Conservation (phyloP, 2,797 vertebrate genomes). For the Microchirus variegatus region DNA sequence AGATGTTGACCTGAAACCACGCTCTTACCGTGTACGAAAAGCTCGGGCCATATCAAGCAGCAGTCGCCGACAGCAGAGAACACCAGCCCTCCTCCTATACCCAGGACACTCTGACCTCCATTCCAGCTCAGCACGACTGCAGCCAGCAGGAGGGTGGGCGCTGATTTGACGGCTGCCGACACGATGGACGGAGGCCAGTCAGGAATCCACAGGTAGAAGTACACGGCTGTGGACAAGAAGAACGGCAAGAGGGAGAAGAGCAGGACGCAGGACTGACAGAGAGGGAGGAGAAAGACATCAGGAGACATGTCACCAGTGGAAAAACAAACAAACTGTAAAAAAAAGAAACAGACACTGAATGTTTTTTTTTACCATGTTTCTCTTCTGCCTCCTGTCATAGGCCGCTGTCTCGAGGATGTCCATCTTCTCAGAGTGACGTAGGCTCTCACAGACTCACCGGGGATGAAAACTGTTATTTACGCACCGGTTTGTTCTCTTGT, state of each 20-base stretch:
- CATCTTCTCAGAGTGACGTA: conserved; percentile 61
- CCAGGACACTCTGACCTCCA: conserved; percentile 62
- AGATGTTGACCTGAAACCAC: background rate
- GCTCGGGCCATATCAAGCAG: conserved; percentile 85
- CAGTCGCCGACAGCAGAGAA: conserved; percentile 84
- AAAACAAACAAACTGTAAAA: background rate
- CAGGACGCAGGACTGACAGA: conserved; percentile 74
- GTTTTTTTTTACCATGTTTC: conserved; percentile 72
- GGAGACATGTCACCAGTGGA: background rate
- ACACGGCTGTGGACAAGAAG: conserved; percentile 69
- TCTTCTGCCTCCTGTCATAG: conserved; percentile 76
- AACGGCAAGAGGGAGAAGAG: conserved; percentile 77
- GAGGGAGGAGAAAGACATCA: background rate
- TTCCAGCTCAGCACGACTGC: conserved; percentile 69
- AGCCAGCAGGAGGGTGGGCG: conserved; percentile 80
- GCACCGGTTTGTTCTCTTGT: background rate
- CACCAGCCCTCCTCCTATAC: conserved; percentile 81
- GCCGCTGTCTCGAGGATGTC: conserved; percentile 83
- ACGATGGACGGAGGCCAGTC: conserved; percentile 65
- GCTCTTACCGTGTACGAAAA: conserved; percentile 78
- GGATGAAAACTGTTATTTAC: conserved; percentile 3
- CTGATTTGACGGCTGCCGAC: conserved; percentile 80
- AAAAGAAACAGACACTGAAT: background rate
- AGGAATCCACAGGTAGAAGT: conserved; percentile 84
- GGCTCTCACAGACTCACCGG: background rate